Evolutionary conservation across 2,888 invertebrate species (phyloP), one percentile per base, ranked within the genome.

Genomic region (Hydroisotoma schaefferi): DNA sequence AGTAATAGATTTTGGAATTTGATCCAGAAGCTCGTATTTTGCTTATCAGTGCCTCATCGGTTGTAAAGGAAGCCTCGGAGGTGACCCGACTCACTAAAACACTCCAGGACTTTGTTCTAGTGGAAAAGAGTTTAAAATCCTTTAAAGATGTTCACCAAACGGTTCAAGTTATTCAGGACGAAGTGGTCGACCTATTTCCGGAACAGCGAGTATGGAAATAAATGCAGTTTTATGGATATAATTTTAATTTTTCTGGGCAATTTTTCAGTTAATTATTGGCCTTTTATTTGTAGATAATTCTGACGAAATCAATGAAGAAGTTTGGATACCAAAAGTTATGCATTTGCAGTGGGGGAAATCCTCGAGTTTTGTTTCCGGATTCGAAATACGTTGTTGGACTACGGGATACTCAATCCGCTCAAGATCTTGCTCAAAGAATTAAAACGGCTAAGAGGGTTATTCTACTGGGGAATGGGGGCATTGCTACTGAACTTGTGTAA

Each of bases 401-500:
- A 64, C 82, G 97, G 73, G 97, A 98, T 75, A 95, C 94, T 1
- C 94, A 97, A 76, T 94, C 95, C 10, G 93, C 95, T 0, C 80
- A 84, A 73, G 83, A 84, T 61, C 87, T 97, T 74, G 84, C 90
- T 73, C 76, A 83, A 27, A 85, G 83, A 75, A 77, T 99, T 10
- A 78, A 79, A 57, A 77, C 79, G 57, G 85, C 93, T 0, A 83
- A 83, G 47, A 84, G 83, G 77, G 83, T 99, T 74, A 77, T 90
- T 0, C 82, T 99, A 46, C 84, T 98, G 52, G 99, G 99, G 8
- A 99, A 99, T 81, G 99, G 99, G 29, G 99, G 99, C 15, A 99
- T 99, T 74, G 99, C 99, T 43, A 95, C 94, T 40, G 99, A 99
- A 81, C 80, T 99, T 70, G 89, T 92, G 56, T 87, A 74, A 73